Conservation (phyloP, 2,113 vertebrate genomes). For the Coturnix japonica region DNA sequence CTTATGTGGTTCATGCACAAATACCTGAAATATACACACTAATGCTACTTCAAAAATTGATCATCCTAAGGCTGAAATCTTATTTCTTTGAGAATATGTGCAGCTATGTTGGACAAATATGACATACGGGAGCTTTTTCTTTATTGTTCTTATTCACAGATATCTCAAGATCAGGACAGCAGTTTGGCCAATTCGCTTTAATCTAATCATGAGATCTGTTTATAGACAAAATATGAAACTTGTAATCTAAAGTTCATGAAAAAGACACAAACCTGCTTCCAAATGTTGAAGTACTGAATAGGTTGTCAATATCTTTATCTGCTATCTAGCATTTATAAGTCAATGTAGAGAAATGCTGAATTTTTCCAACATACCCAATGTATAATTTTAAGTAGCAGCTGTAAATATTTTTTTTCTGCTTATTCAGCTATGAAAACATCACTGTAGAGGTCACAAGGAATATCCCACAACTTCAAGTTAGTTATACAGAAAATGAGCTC, state of each 20-base stretch:
- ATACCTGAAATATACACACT: not conserved
- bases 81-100: not conserved
- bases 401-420: not conserved
- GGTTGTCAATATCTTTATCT: not conserved
- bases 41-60: not conserved
- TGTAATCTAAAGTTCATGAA: not conserved
- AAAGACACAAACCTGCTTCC: not conserved
- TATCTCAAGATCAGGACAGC: not conserved
- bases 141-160: not conserved
- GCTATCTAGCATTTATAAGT: not conserved
- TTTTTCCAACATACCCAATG: not conserved
- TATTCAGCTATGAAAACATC: not conserved
- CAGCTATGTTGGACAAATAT: not conserved
- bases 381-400: not conserved
- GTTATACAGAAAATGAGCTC: slow-evolving; percentile 40
- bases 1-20: not conserved
- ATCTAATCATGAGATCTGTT: not conserved
- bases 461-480: not conserved
- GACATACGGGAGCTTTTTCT: not conserved
- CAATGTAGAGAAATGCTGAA: not conserved
- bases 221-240: not conserved
- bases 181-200: not conserved
- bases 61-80: not conserved
- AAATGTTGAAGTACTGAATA: not conserved
- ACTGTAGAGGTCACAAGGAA: not conserved